phyloP scores from a whole-genome alignment of 2,797 vertebrate genomes.

The Anomalospiza imberbis region DNA sequence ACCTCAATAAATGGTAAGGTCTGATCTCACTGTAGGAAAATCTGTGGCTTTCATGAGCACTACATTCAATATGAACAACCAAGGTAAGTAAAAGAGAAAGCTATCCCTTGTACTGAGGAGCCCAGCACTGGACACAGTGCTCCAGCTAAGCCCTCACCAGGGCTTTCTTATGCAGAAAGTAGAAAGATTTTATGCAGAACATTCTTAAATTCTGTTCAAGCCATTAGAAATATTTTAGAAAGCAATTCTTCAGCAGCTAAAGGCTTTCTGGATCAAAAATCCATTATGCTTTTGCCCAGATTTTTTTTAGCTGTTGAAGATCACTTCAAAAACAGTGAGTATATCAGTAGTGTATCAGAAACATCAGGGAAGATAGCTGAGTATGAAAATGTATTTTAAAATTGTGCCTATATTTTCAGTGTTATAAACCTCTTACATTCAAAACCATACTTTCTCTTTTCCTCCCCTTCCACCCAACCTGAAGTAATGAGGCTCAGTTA shows the following conservation, averaged over 20 bases:
- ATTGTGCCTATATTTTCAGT: not conserved
- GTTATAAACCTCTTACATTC: not conserved
- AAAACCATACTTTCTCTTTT: not conserved
- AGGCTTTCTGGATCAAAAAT: not conserved
- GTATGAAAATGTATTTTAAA: not conserved
- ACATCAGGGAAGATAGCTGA: not conserved
- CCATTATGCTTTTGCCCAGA: not conserved
- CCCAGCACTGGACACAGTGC: not conserved
- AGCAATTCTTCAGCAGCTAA: not conserved
- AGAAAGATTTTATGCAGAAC: not conserved
- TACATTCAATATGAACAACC: not conserved
- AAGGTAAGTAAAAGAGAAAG: not conserved
- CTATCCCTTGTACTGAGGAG: not conserved
- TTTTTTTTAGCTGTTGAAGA: not conserved
- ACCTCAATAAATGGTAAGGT: not conserved
- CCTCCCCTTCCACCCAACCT: not conserved
- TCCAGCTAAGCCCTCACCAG: not conserved
- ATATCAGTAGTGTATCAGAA: not conserved
- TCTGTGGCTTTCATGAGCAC: not conserved
- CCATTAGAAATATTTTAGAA: not conserved
- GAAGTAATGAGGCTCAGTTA: not conserved
- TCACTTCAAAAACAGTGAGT: not conserved
- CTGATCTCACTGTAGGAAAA: not conserved
- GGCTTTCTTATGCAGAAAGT: not conserved
- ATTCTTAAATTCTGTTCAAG: not conserved